A percentile compares a stretch with the other conserved stretches of the same genome.
phyloP scores from a whole-genome alignment of 2,888 invertebrate species.

The Thymelicus acteon region DNA sequence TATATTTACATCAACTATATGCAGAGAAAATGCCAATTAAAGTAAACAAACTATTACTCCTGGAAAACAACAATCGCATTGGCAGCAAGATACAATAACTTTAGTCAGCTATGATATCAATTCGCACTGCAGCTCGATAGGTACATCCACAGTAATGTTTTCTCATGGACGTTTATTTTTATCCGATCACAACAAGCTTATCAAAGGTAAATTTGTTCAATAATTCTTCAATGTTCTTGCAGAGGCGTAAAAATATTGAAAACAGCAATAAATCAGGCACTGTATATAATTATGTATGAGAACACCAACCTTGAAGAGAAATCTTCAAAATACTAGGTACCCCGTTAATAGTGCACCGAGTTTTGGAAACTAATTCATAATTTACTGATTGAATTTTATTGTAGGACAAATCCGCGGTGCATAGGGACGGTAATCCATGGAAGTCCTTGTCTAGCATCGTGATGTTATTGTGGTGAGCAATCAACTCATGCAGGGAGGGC shows the following conservation, averaged over 20 bases:
- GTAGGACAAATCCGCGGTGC: constrained; percentile 91
- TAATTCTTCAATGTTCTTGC: constrained; percentile 20
- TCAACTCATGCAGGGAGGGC: constrained; percentile 90
- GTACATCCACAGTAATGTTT: constrained; percentile 24
- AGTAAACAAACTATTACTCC: constrained; percentile 22
- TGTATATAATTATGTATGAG: neutral
- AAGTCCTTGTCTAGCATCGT: constrained; percentile 91
- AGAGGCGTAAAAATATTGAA: constrained; percentile 10
- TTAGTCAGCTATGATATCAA: constrained; percentile 33
- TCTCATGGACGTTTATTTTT: constrained; percentile 34
- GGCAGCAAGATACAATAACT: constrained; percentile 32
- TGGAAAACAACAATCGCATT: constrained; percentile 34
- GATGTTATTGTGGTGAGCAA: constrained; percentile 91
- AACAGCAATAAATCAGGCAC: neutral
- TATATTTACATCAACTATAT: neutral
- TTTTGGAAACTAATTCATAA: constrained; percentile 91
- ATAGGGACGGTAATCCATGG: constrained; percentile 92
- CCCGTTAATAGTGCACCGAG: constrained; percentile 91
- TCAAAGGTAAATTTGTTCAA: constrained; percentile 20
- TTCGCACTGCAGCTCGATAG: constrained; percentile 29
- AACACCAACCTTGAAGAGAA: constrained; percentile 89
- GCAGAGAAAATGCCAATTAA: constrained; percentile 21
- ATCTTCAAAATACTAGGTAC: constrained; percentile 91
- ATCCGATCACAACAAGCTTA: constrained; percentile 27
- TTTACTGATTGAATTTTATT: constrained; percentile 90